These are phyloP conservation scores for Octodonta nipae DNA, from an alignment of 2,888 invertebrate genomes.

Conservation along the genomic window DNA sequence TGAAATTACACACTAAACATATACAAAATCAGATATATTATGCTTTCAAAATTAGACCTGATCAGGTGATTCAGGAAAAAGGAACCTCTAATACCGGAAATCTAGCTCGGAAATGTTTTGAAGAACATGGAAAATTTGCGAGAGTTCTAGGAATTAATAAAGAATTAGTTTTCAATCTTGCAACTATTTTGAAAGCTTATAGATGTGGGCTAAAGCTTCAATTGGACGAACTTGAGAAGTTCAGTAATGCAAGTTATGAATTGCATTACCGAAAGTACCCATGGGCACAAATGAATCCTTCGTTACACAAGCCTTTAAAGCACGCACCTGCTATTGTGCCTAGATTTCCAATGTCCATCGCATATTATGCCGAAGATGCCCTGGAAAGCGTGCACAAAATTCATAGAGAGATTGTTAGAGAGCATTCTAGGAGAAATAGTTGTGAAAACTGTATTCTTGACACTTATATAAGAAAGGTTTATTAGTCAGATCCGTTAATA, in stretches of 20 bases:
- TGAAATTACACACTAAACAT: too few species aligned
- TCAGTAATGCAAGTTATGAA: slow-evolving; percentile 1
- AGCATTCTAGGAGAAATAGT: slow-evolving; percentile 1
- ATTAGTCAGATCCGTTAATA: not conserved
- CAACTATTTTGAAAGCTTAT: too few species aligned
- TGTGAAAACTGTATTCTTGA: not conserved
- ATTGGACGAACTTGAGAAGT: slow-evolving; percentile 1
- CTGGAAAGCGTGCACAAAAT: slow-evolving; percentile 1
- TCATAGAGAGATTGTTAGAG: slow-evolving; percentile 1
- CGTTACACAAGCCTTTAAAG: not conserved
- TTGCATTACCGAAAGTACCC: not conserved
- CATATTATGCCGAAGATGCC: slow-evolving; percentile 1
- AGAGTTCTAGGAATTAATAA: too few species aligned
- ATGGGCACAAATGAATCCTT: not conserved
- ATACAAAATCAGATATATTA: too few species aligned
- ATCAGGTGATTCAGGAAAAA: too few species aligned
- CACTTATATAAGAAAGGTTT: not conserved
- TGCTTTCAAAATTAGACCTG: too few species aligned
- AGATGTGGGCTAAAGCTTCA: slow-evolving; percentile 1
- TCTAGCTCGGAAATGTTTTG: too few species aligned
- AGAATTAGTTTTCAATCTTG: too few species aligned
- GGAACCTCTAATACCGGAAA: too few species aligned
- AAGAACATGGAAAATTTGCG: too few species aligned
- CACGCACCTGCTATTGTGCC: not conserved
- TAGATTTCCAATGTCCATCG: not conserved